Conservation (phyloP, 2,888 invertebrate species). For the Hirtodrosophila histrioides region DNA sequence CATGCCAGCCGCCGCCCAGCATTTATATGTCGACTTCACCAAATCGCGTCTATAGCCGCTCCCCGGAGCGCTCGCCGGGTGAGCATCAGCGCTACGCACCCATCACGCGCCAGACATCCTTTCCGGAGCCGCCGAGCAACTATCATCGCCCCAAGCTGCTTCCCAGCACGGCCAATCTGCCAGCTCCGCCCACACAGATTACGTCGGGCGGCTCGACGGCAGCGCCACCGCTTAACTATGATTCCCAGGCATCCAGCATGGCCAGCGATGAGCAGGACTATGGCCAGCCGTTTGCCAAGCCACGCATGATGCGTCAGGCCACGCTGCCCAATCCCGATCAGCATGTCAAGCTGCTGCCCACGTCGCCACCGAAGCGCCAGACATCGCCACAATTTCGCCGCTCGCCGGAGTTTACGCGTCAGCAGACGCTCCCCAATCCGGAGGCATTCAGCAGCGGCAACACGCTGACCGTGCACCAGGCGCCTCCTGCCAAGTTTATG, state of each 20-base stretch:
- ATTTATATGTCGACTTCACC: conserved; percentile 84
- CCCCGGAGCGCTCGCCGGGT: conserved; percentile 82
- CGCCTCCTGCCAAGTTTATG: conserved; percentile 81
- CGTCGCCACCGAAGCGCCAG: conserved; percentile 84
- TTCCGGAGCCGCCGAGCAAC: conserved; percentile 72
- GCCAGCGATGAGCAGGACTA: conserved; percentile 75
- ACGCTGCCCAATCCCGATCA: conserved; percentile 84
- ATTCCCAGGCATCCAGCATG: conserved; percentile 64
- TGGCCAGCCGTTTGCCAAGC: conserved; percentile 61
- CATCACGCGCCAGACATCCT: conserved; percentile 83
- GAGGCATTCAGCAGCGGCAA: conserved; percentile 81
- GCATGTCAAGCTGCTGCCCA: conserved; percentile 83
- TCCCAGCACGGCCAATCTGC: conserved; percentile 80
- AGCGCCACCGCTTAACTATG: conserved; percentile 61
- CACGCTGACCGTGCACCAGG: conserved; percentile 79
- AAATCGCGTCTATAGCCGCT: conserved; percentile 82
- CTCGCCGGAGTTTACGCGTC: conserved; percentile 83
- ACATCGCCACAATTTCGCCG: conserved; percentile 83
- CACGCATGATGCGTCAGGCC: conserved; percentile 82
- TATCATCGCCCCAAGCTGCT: conserved; percentile 78
- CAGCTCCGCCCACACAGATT: conserved; percentile 27
- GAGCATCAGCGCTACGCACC: conserved; percentile 82
- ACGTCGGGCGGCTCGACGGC: conserved; percentile 12
- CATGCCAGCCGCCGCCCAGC: conserved; percentile 75
- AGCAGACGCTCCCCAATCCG: conserved; percentile 83